Evolutionary conservation across 2,888 invertebrate species (phyloP), one percentile per base, ranked within the genome.

Genomic region (Synergus itoensis): DNA sequence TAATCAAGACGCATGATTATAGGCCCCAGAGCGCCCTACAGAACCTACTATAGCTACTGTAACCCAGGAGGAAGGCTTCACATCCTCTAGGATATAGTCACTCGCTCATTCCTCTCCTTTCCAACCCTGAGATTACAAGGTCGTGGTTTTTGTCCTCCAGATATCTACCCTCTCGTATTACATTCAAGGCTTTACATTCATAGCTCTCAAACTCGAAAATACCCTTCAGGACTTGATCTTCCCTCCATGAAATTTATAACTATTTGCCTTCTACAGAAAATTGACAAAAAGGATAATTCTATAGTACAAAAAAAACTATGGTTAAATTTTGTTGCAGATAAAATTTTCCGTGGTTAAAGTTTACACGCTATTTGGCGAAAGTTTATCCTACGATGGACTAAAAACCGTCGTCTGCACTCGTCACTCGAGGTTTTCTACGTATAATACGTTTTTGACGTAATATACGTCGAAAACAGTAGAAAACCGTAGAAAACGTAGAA

Each of bases 1-100:
- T 92, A 92, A 92, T 92, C 92, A 91, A 91, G 92, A 91, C 89
- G 88, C 91, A 91, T 91, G 92, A 92, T 92, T 92, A 92, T 91
- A 92, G 92, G 89, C 90, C 91, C 89, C 88, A 83, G 86, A 88
- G 86, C 88, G 86, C 87, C 87, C 87, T 83, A 84, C 83, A 84
- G 85, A 84, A 81, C 84, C 79, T 79, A 85, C 85, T 80, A 85
- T 84, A 83, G 81, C 73, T 79, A 69, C 81, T 78, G 82, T 79
- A 84, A 84, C 83, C 83, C 82, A 77, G 80, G 80, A 86, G 84
- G 85, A 86, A 85, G 82, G 84, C 78, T 83, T 84, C 77, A 82
- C 78, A 82, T 80, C 77, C 81, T 82, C 84, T 78, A 77, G 81
- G 82, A 84, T 80, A 82, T 85, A 84, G 84, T 84, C 85, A 80